phyloP scores from a whole-genome alignment of 2,888 invertebrate species.

The Leucozona laternaria region DNA sequence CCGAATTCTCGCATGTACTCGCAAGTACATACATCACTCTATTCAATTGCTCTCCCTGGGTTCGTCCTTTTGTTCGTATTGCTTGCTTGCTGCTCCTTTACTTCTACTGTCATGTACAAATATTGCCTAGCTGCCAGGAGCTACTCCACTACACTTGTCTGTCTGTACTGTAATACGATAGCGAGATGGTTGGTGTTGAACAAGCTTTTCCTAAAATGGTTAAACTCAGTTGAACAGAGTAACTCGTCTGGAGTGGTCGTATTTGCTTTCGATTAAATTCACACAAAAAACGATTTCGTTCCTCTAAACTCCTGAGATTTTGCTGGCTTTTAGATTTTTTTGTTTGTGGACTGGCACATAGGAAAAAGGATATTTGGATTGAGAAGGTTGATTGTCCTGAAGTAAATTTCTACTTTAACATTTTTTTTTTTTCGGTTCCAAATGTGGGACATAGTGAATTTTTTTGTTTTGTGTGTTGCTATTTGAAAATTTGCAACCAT shows the following conservation, averaged over 20 bases:
- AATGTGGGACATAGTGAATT: conserved; percentile 64
- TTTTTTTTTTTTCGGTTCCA: conserved; percentile 6
- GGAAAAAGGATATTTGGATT: conserved; percentile 63
- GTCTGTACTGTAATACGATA: conserved; percentile 72
- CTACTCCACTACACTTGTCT: conserved; percentile 64
- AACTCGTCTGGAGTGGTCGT: conserved; percentile 78
- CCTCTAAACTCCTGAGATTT: conserved; percentile 21
- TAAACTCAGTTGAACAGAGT: conserved; percentile 78
- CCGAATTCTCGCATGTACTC: conserved; percentile 28
- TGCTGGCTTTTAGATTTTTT: neutral
- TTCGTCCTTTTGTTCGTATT: conserved; percentile 41
- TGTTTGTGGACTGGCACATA: conserved; percentile 31
- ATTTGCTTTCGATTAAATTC: conserved; percentile 71
- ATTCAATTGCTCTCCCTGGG: conserved; percentile 51
- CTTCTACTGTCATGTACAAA: conserved; percentile 39
- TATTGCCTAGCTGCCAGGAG: conserved; percentile 55
- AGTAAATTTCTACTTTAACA: conserved; percentile 39
- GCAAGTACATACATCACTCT: conserved; percentile 26
- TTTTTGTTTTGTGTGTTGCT: neutral
- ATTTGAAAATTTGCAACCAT: conserved; percentile 27
- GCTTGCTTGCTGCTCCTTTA: conserved; percentile 36
- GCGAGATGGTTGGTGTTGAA: conserved; percentile 73
- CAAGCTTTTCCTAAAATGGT: conserved; percentile 75
- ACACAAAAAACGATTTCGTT: conserved; percentile 52
- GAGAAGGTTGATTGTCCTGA: conserved; percentile 71